These are phyloP conservation scores for Oncopeltus fasciatus DNA, from an alignment of 1,140 invertebrate genomes.

Conservation along the genomic window DNA sequence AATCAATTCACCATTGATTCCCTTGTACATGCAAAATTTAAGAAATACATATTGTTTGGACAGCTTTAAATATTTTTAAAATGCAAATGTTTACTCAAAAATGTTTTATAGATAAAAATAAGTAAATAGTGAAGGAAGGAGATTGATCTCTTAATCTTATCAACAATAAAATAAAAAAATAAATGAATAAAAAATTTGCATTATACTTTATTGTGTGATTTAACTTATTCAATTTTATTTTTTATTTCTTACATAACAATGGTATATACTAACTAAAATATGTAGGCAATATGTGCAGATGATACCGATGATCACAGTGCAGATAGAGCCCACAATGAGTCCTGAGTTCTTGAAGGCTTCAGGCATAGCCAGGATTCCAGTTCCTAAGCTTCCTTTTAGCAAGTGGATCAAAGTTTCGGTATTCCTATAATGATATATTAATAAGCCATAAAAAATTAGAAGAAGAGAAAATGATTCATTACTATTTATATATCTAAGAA, in stretches of 20 bases:
- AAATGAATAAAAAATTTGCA: too few species aligned
- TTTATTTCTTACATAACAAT: background rate
- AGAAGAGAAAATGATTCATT: background rate
- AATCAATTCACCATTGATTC: too few species aligned
- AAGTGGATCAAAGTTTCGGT: conserved; percentile 50
- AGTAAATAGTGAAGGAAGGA: too few species aligned
- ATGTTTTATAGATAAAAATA: too few species aligned
- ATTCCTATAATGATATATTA: conserved; percentile 33
- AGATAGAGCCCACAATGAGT: conserved; percentile 39
- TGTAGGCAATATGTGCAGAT: conserved; percentile 51
- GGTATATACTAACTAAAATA: conserved; percentile 39
- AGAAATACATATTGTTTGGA: too few species aligned
- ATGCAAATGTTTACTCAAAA: too few species aligned
- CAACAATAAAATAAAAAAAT: too few species aligned
- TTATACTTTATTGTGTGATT: too few species aligned
- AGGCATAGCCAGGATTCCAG: conserved; percentile 69
- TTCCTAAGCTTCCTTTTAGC: conserved; percentile 58
- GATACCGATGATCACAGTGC: conserved; percentile 41
- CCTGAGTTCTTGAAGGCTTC: conserved; percentile 56
- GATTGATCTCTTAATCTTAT: too few species aligned
- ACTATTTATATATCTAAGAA: background rate
- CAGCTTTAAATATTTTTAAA: too few species aligned
- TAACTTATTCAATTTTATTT: too few species aligned
- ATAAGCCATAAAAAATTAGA: background rate
- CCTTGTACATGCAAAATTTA: too few species aligned